Conservation (phyloP, 2,797 vertebrate species). For the Dipus sagitta region DNA sequence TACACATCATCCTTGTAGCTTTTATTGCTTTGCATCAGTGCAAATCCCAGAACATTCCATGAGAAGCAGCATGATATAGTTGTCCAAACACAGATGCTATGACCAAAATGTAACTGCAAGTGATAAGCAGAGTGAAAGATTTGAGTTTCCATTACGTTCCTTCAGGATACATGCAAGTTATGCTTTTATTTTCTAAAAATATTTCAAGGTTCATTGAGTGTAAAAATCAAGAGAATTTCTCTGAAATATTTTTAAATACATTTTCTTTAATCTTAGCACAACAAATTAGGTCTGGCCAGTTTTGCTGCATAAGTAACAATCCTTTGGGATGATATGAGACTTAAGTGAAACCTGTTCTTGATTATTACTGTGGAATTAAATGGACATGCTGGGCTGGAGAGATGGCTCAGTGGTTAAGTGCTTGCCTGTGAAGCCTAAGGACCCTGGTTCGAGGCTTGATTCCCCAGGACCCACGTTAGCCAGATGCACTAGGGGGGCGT, state of each 20-base stretch:
- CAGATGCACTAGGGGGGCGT: too few relatives aligned
- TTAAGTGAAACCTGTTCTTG: background rate
- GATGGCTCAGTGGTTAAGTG: too few relatives aligned
- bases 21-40: background rate
- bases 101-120: slow-evolving; percentile 13
- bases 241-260: slow-evolving; percentile 9
- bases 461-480: too few relatives aligned
- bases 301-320: background rate
- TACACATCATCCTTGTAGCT: background rate
- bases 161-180: background rate
- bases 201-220: background rate
- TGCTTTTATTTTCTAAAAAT: background rate
- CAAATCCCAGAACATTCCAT: slow-evolving; percentile 51
- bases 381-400: too few relatives aligned
- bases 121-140: background rate
- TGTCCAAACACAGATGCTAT: slow-evolving; percentile 45
- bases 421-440: too few relatives aligned
- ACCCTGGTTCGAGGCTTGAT: too few relatives aligned
- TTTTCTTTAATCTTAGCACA: background rate
- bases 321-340: background rate
- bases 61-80: slow-evolving; percentile 10
- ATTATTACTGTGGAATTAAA: background rate
- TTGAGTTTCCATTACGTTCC: background rate
- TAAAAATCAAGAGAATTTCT: slow-evolving; percentile 19
- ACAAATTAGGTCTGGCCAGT: background rate